Base-by-base conservation (phyloP, 2,888 invertebrate genomes). In the Acronicta aceris region DNA sequence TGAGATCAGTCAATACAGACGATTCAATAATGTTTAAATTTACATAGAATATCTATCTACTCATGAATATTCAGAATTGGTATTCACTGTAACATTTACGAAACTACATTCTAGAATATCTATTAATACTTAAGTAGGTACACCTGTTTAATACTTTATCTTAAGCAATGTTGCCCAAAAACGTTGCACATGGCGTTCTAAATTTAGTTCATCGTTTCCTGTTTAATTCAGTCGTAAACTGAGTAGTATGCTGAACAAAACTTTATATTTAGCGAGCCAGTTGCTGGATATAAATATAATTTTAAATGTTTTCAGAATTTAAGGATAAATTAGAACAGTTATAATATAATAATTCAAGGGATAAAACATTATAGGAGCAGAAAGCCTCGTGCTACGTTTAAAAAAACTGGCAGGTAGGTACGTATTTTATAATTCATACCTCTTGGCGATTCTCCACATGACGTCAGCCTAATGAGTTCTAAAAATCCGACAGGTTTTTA, bases 141-240 rank as follows among this genome's bases (percentile, higher is more conserved):
- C 85, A 86, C 86, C 86, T 87, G 86, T 79, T 79, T 74, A 75
- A 78, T 74, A 79, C 80, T 81, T 77, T 75, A 77, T 75, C 69
- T 67, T 80, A 80, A 82, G 84, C 76, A 79, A 75, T 80, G 78
- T 74, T 78, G 65, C 71, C 73, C 76, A 71, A 83, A 81, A 79
- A 73, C 72, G 65, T 73, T 78, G 82, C 90, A 89, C 84, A 84
- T 89, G 90, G 83, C 83, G 84, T 71, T 79, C 89, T 91, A 89
- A 86, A 88, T 89, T 86, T 89, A 88, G 88, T 83, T 81, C 82
- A 87, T 86, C 81, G 89, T 81, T 89, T 90, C 87, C 87, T 85
- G 85, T 86, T 84, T 84, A 81, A 83, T 85, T 75, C 64, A 55
- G 71, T 74, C 69, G 81, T 86, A 81, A 86, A 84, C 74, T 76